phyloP scores from a whole-genome alignment of 2,888 invertebrate genomes.

The Calliphora vomitoria region DNA sequence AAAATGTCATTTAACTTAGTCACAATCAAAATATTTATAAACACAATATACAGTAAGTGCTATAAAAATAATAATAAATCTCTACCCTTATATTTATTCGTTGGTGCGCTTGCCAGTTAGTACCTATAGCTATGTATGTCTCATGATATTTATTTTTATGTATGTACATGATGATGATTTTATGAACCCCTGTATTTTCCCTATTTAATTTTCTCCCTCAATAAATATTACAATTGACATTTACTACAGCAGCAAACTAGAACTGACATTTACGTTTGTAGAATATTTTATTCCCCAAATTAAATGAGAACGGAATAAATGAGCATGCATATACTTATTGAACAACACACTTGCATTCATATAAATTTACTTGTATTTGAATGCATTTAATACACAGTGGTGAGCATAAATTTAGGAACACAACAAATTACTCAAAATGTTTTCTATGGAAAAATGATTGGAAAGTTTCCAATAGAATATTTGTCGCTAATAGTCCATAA shows the following conservation, averaged over 20 bases:
- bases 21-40: slow-evolving; percentile 3
- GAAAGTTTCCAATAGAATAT: no score
- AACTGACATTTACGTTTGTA: slow-evolving; percentile 46
- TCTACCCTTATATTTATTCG: slow-evolving; percentile 7
- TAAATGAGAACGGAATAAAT: slow-evolving; percentile 22
- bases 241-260: slow-evolving; percentile 3
- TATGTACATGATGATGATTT: neutral
- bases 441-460: no score
- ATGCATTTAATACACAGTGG: neutral
- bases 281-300: slow-evolving; percentile 17
- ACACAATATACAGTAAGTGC: neutral
- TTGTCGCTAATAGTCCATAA: no score
- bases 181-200: slow-evolving; percentile 1
- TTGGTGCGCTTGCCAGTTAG: no score
- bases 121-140: neutral
- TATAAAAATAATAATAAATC: slow-evolving; percentile 14
- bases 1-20: slow-evolving; percentile 35
- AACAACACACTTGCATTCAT: neutral
- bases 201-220: slow-evolving; percentile 57
- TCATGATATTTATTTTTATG: neutral
- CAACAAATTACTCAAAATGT: no score
- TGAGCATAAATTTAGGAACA: neutral
- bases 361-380: neutral
- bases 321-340: neutral
- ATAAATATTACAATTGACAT: slow-evolving; percentile 66